Base-by-base conservation (phyloP, 2,113 vertebrate species). In the Sterrhoptilus dennistouni region DNA sequence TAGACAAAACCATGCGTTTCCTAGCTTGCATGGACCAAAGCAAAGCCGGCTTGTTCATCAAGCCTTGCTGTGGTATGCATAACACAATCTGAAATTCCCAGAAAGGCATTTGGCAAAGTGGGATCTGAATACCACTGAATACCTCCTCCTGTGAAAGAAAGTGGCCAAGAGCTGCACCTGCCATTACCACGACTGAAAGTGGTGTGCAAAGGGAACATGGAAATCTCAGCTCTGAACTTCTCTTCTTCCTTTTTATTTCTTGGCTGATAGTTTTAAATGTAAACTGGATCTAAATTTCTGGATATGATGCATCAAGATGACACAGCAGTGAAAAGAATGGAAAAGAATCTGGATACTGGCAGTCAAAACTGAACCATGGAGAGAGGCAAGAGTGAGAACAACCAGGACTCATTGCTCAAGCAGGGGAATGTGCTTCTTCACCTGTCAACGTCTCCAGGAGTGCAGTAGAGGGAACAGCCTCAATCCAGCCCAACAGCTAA, bases 51-150 rank as follows among this genome's bases (percentile, higher is more conserved):
- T 86, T 80, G 40, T 24, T 81, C 57, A 93, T 57, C 18, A 42
- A 89, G 63, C 29, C 56, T 77, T 86, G 63, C 59, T 86, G 71
- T 63, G 79, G 68, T 92, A 69, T 89, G 50, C 4, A 5, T 74
- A 90, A 92, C 64, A 61, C 45, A 92, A 83, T 50, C 59, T 88
- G 83, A 90, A 96, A 86, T 80, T 78, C 50, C 54, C 63, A 85
- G 63, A 79, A 59, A 81, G 71, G 68, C 80, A 95, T 81, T 42
- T 90, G 76, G 86, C 83, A 77, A 89, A 89, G 52, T n/a, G 68
- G 29, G 45, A 80, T 38, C 15, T 6, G 33, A 93, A 85, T 47
- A 86, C 25, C 0, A 0, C 69, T 56, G 74, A 79, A 79, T 53
- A 57, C 18, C 69, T 85, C 90, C 74, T 87, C 54, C 76, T 90